Percentiles rank a stretch among this genome's conserved stretches.
phyloP scores from a whole-genome alignment of 2,113 vertebrate genomes.

The Apistogramma diplotaenia region DNA sequence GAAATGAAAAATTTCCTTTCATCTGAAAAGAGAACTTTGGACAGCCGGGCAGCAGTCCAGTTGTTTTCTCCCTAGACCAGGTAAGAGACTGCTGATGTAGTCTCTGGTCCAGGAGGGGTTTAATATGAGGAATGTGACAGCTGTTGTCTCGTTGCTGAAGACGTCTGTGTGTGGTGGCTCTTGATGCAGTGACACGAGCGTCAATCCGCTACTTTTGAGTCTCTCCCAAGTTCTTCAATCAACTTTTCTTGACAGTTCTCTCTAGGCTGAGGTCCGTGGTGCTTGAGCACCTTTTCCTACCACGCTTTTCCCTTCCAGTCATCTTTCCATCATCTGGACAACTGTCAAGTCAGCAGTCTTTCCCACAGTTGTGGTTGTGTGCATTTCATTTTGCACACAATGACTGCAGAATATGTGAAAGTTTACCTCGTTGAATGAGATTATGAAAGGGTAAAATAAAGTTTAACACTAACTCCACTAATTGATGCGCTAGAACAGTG shows the following conservation, averaged over 20 bases:
- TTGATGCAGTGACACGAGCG: neutral
- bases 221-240: neutral
- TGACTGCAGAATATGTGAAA: neutral
- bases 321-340: neutral
- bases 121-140: neutral
- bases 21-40: neutral
- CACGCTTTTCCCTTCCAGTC: neutral
- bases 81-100: neutral
- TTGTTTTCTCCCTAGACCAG: neutral
- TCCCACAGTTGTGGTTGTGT: neutral
- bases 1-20: neutral
- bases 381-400: neutral
- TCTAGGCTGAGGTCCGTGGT: neutral
- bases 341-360: neutral
- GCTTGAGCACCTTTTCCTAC: neutral
- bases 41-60: neutral
- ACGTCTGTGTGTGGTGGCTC: neutral
- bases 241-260: neutral
- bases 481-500: neutral
- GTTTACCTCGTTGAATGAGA: neutral
- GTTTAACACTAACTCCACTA: no score
- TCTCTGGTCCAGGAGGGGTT: neutral
- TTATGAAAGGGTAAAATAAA: neutral
- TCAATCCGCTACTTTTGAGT: neutral
- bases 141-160: no score